Base-by-base conservation (phyloP, 2,888 invertebrate genomes). In the Andrena dorsata region DNA sequence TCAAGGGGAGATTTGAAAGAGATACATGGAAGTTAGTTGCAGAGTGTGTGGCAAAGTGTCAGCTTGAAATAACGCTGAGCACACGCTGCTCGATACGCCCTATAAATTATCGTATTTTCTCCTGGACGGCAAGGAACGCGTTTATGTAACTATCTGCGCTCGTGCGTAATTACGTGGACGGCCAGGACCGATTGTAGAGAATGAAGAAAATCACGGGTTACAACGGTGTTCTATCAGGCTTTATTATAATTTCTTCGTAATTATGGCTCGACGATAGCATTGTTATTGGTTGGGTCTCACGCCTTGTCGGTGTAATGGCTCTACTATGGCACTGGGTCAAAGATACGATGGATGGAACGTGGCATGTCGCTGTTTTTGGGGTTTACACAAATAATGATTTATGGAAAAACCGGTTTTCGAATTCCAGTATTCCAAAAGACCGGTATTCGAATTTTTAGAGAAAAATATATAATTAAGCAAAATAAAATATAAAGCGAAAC, bases 241-340 rank as follows among this genome's bases (percentile, higher is more conserved):
- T 79, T 79, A 70, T 74, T 61, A 49, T 49, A 74, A 82, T 82
- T 79, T 26, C 61, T 16, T 32, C 47, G 32, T 60, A 79, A 82
- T 79, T 74, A 79, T 32, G 74, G 35, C 16, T 3, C n/a, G 49
- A 32, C 32, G 26, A 65, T 53, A 26, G 28, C 13, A 51, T 53
- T 32, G 49, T 26, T 8, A 10, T 53, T 16, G 28, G n/a, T 51
- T 30, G 26, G 23, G 8, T 79, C 65, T 63, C 79, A 70, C 79
- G 68, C n/a, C 20, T 64, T 10, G 23, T n/a, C 64, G 49, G 16
- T 49, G 49, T 8, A 16, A 73, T 47, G 49, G 16, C 26, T 41
- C 32, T 23, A 20, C 58, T 41, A 35, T 64, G 60, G 60, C 77
- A 63, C 60, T 85, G 56, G 84, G 84, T 84, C 85, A 76, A 60